A percentile compares a stretch with the other conserved stretches of the same genome.
These are phyloP conservation scores for Styela plicata DNA, from an alignment of 23 tunicate species.

Conservation along the genomic window DNA sequence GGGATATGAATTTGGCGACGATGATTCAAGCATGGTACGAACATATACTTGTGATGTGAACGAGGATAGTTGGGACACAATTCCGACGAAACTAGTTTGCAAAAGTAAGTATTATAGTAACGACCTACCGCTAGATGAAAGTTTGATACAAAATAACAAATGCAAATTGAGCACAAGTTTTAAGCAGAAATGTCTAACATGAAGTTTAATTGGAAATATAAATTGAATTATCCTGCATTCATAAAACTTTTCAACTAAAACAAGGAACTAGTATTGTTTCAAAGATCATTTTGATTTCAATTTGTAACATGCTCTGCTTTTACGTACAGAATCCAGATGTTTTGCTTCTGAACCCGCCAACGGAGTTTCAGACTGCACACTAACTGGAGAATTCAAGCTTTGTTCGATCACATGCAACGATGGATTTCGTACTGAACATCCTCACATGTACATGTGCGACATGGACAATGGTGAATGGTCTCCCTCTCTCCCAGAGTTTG, in stretches of 20 bases:
- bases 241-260: too few species aligned
- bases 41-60: constrained; percentile 46
- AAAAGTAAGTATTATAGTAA: constrained; percentile 43
- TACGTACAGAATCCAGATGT: constrained; percentile 51
- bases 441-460: constrained; percentile 90
- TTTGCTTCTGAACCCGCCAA: constrained; percentile 60
- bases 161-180: too few species aligned
- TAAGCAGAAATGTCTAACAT: too few species aligned
- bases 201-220: too few species aligned
- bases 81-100: constrained; percentile 54
- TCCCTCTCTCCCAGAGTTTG: constrained; percentile 58
- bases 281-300: too few species aligned
- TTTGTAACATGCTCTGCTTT: background rate
- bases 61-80: constrained; percentile 63
- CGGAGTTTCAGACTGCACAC: constrained; percentile 57
- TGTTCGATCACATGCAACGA: constrained; percentile 69
- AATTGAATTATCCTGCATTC: too few species aligned
- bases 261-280: too few species aligned
- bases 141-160: too few species aligned
- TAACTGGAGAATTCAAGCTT: constrained; percentile 48
- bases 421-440: constrained; percentile 75
- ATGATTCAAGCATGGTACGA: constrained; percentile 45
- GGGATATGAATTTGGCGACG: constrained; percentile 70
- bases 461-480: constrained; percentile 82
- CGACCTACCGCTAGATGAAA: too few species aligned